phyloP scores from a whole-genome alignment of 1,140 invertebrate species.

The Octopus bimaculoides region DNA sequence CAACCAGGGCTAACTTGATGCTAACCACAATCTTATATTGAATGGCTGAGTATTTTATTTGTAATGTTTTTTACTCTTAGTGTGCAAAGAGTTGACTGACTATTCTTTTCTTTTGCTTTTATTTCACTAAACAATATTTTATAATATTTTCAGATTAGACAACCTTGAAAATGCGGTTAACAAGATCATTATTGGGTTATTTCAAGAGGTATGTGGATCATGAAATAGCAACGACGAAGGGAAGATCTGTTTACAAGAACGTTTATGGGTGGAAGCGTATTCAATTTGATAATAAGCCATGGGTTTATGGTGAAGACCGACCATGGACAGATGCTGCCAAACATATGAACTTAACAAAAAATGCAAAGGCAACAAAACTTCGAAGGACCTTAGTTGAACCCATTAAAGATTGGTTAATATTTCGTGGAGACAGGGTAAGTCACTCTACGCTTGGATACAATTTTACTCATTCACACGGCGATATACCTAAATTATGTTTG shows the following conservation, averaged over 20 bases:
- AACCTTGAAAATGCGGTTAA: constrained; percentile 27
- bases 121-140: too few relatives aligned
- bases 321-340: constrained; percentile 39
- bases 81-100: too few relatives aligned
- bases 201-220: constrained; percentile 34
- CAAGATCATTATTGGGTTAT: constrained; percentile 22
- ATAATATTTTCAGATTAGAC: too few relatives aligned
- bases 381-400: constrained; percentile 25
- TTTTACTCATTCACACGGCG: too few relatives aligned
- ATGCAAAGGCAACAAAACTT: constrained; percentile 3
- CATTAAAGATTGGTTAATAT: constrained; percentile 31
- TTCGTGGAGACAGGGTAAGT: constrained; percentile 38
- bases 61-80: too few relatives aligned
- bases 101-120: too few relatives aligned
- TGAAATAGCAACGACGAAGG: constrained; percentile 28
- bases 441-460: too few relatives aligned
- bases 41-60: too few relatives aligned
- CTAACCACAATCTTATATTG: too few relatives aligned
- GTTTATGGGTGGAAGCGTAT: constrained; percentile 24
- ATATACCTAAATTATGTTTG: too few relatives aligned
- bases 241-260: constrained; percentile 26
- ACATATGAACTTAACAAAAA: constrained; percentile 21
- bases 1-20: too few relatives aligned
- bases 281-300: constrained; percentile 23
- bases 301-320: constrained; percentile 30